phyloP scores from a whole-genome alignment of 2,888 invertebrate species.

The Caenorhabditis sulstoni region DNA sequence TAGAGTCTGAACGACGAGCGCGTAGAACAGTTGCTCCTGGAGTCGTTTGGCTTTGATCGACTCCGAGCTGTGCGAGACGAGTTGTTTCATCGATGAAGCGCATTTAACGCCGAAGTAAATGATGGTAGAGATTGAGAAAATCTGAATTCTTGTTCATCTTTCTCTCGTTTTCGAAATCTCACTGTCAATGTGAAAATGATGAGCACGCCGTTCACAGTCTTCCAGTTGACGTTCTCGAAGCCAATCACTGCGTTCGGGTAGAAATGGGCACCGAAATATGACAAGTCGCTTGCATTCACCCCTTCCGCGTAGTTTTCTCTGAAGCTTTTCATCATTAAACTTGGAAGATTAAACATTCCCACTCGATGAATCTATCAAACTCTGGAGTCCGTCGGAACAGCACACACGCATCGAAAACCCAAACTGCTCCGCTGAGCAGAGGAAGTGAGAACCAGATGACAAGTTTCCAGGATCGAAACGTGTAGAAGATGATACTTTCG shows the following conservation, averaged over 20 bases:
- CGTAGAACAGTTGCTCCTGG: background rate
- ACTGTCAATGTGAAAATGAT: background rate
- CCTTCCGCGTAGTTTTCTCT: background rate
- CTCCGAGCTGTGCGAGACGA: background rate
- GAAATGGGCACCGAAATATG: background rate
- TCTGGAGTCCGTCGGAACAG: background rate
- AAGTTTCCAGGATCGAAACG: background rate
- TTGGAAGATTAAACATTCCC: background rate
- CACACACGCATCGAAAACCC: background rate
- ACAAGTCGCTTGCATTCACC: background rate
- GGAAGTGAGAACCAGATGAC: background rate
- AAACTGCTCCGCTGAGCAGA: background rate
- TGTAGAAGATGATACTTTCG: background rate
- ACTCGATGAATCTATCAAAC: background rate
- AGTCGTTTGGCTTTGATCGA: background rate
- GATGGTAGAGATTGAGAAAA: background rate
- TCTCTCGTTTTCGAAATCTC: background rate
- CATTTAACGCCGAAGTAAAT: conserved; percentile 7
- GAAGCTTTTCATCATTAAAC: no score
- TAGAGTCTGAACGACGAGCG: background rate
- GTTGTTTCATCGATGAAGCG: background rate
- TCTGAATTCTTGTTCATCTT: no score
- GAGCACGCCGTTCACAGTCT: background rate
- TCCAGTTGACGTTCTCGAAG: background rate
- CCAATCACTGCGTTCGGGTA: background rate